These are phyloP conservation scores for Lepeophtheirus nordmannii DNA, from an alignment of 2,888 invertebrate species.

Conservation along the genomic window DNA sequence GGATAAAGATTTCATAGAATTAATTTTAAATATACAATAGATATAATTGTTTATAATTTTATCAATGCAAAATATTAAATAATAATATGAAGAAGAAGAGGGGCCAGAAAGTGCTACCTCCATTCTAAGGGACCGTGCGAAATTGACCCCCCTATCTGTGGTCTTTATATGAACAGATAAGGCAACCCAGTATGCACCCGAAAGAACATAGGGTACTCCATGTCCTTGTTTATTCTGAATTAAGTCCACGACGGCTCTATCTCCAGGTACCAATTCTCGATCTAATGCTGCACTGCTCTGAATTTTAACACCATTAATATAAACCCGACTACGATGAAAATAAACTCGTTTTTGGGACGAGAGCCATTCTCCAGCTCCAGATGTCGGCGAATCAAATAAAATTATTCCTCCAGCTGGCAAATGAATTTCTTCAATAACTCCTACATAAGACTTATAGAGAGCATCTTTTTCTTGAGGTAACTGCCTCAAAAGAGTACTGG, in stretches of 20 bases:
- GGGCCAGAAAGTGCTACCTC: conserved; percentile 5
- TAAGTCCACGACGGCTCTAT: conserved; percentile 6
- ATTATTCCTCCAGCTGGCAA: conserved; percentile 11
- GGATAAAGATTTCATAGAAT: no score
- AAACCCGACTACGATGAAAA: conserved; percentile 10
- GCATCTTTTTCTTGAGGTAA: conserved; percentile 11
- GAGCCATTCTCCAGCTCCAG: neutral
- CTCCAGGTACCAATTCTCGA: conserved; percentile 9
- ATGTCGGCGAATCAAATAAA: neutral
- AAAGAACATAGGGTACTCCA: neutral
- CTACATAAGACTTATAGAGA: neutral
- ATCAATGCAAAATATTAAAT: no score
- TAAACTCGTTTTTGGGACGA: conserved; percentile 4
- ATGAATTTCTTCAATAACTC: conserved; percentile 20
- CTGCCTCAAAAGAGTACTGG: neutral
- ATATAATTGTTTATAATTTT: no score
- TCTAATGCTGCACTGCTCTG: conserved; percentile 2
- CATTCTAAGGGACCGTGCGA: conserved; percentile 4
- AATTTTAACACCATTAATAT: conserved; percentile 16
- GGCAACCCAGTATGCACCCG: conserved; percentile 17
- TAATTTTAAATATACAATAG: no score
- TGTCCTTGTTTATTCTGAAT: conserved; percentile 6
- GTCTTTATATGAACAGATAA: conserved; percentile 13
- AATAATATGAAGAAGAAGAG: neutral
- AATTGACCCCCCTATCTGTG: neutral